Base-by-base conservation (phyloP, 2,888 invertebrate species). In the Rhagium mordax region DNA sequence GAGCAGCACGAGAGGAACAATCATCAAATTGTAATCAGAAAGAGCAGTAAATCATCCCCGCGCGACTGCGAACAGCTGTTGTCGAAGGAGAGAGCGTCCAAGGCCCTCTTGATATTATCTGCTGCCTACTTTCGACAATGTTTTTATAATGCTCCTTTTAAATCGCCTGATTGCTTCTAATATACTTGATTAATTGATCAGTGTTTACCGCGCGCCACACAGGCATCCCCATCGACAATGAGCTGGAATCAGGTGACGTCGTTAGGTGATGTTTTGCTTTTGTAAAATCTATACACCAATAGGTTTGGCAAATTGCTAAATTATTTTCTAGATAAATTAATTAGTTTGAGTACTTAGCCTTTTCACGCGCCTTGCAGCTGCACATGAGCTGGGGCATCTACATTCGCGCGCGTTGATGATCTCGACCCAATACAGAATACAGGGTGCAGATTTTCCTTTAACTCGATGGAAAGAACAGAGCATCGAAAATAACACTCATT, bases 11-110 rank as follows among this genome's bases (percentile, higher is more conserved):
- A 82, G 84, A 83, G 84, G 85, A 87, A 87, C 87, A 87, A 87
- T 87, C 87, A 87, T 87, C 87, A 87, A 87, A 87, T 87, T 86
- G 87, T 87, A 87, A 87, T 87, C 87, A 87, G 86, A 85, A 85
- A 81, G 81, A 78, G 85, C 84, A 85, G 84, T 87, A 87, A 87
- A 87, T 87, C 87, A 87, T 83, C 75, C 78, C 80, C 79, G 82
- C 83, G 82, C 84, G 83, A 84, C 84, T 84, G 74, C 73, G 75
- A 83, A 82, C 86, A 86, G 83, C 84, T 86, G 86, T 85, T 83
- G 85, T 82, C 82, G 81, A 83, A 82, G 81, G 60, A 60, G 64
- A 79, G 79, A 78, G 76, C 80, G 71, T 74, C 65, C 64, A 51
- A 70, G 48, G 55, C 72, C 69, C 61, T 66, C 76, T 60, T 59